A percentile compares a stretch with the other conserved stretches of the same genome.
These are phyloP conservation scores for Vipera ursinii DNA, from an alignment of 2,797 vertebrate species.

Conservation along the genomic window DNA sequence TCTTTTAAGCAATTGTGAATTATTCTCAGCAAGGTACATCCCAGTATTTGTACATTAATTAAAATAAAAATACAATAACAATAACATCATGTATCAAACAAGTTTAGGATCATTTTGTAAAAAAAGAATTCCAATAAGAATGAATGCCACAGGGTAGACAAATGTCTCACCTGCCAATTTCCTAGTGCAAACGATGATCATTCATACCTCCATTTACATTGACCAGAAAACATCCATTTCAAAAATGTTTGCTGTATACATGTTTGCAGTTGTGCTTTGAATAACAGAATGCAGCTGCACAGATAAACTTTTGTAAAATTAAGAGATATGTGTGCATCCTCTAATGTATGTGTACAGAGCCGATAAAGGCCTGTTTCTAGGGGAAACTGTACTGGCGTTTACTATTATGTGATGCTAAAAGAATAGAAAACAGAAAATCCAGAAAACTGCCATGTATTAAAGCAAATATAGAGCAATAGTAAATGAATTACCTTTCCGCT, in stretches of 20 bases:
- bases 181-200: not conserved
- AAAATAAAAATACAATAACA: not conserved
- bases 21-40: not conserved
- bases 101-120: not conserved
- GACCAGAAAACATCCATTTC: not conserved
- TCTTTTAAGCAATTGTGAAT: not conserved
- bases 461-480: not conserved
- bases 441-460: constrained; percentile 17
- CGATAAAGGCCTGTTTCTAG: not conserved
- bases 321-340: not conserved
- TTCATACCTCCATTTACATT: not conserved
- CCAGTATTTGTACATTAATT: not conserved
- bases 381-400: not conserved
- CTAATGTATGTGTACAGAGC: not conserved
- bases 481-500: constrained; percentile 32
- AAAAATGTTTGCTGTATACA: not conserved
- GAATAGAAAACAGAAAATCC: not conserved
- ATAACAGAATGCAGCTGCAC: not conserved
- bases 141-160: not conserved
- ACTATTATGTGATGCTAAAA: not conserved
- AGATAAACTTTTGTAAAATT: not conserved
- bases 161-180: not conserved
- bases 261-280: not conserved
- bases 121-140: not conserved
- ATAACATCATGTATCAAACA: not conserved